A percentile compares a stretch with the other conserved stretches of the same genome.
Conservation (phyloP, 2,113 vertebrate genomes). For the Leptodactylus fuscus region DNA sequence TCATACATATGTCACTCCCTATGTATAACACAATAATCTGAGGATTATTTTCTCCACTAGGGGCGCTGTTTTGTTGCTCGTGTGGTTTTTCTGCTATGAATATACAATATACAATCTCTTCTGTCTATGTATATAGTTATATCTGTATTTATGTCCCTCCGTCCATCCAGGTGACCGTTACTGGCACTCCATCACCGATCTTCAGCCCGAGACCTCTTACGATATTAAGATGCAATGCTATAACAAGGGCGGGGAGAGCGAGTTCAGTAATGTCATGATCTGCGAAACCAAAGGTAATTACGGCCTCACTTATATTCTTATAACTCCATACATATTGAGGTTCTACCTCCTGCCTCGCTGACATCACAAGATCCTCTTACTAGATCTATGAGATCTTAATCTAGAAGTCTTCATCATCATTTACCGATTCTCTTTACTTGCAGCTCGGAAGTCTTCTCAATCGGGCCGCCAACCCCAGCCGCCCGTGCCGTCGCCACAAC, state of each 20-base stretch:
- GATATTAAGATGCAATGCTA: slow-evolving; percentile 99
- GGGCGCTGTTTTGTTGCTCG: not conserved
- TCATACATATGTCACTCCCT: not conserved
- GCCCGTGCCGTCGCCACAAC: slow-evolving; percentile 71
- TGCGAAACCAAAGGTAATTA: slow-evolving; percentile 93
- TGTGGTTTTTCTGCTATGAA: too few species aligned
- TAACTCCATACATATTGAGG: not conserved
- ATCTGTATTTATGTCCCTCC: not conserved
- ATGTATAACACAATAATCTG: not conserved
- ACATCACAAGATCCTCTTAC: not conserved
- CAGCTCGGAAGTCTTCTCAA: slow-evolving; percentile 76
- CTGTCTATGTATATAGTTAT: not conserved
- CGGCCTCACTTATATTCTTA: not conserved
- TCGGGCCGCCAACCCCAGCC: slow-evolving; percentile 79
- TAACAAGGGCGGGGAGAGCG: slow-evolving; percentile 94
- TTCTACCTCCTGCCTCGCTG: not conserved
- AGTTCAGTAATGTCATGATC: slow-evolving; percentile 97
- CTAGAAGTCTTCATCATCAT: not conserved
- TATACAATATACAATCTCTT: too few species aligned
- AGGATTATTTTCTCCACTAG: not conserved
- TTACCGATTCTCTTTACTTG: not conserved
- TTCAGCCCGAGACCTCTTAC: slow-evolving; percentile 95
- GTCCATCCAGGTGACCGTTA: slow-evolving; percentile 82
- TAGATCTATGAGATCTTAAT: too few species aligned
- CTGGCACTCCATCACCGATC: slow-evolving; percentile 94